These are phyloP conservation scores for Mormyrus hasselquistii DNA, from an alignment of 2,797 vertebrate genomes.

Conservation along the genomic window DNA sequence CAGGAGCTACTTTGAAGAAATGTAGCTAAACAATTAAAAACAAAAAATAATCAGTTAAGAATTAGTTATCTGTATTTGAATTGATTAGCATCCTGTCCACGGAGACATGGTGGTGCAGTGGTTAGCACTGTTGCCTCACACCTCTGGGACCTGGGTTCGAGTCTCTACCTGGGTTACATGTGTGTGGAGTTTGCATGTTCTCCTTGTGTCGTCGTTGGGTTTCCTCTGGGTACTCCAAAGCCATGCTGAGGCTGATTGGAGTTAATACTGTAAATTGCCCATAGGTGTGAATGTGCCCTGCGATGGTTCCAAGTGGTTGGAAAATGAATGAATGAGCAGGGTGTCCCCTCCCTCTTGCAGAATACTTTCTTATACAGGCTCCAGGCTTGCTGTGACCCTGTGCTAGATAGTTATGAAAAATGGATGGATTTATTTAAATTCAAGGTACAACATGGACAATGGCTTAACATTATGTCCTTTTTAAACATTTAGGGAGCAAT, in stretches of 20 bases:
- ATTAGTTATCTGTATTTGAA: background rate
- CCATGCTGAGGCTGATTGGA: too few relatives aligned
- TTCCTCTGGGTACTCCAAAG: too few relatives aligned
- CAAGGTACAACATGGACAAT: background rate
- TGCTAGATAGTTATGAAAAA: background rate
- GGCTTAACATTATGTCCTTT: background rate
- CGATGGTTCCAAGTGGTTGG: too few relatives aligned
- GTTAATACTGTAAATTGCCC: too few relatives aligned
- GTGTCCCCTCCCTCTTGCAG: background rate
- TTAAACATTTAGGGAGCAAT: conserved; percentile 1
- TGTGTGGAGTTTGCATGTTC: too few relatives aligned
- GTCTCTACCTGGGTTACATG: too few relatives aligned
- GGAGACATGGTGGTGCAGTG: background rate
- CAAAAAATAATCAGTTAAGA: background rate
- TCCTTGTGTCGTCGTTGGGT: too few relatives aligned
- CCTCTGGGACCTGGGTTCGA: too few relatives aligned
- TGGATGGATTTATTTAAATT: background rate
- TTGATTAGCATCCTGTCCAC: background rate
- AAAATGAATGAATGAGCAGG: too few relatives aligned
- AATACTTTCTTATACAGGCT: background rate
- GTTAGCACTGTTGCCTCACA: too few relatives aligned
- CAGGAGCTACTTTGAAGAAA: background rate
- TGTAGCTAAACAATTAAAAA: background rate
- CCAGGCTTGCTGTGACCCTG: background rate
- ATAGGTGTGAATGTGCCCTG: too few relatives aligned